Evolutionary conservation across 1,140 invertebrate species (phyloP).

Genomic region (Rhopalosiphum padi): DNA sequence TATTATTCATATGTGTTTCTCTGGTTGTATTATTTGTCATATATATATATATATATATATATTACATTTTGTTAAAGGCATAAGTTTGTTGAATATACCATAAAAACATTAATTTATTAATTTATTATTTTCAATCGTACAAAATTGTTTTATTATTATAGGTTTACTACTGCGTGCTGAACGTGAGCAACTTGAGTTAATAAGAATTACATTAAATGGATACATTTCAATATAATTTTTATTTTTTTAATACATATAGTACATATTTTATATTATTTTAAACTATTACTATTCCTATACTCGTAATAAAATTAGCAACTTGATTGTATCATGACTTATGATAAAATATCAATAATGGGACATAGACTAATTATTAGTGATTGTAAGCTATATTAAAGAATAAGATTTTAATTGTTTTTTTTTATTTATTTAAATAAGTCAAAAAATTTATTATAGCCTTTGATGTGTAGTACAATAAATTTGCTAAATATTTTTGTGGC

Average conservation of each 20-base stretch:
- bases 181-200: background rate
- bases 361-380: background rate
- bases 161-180: background rate
- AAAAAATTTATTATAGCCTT: background rate
- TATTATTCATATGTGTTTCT: too few relatives aligned
- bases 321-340: too few relatives aligned
- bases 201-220: background rate
- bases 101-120: too few relatives aligned
- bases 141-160: background rate
- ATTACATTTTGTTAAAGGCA: too few relatives aligned
- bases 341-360: background rate
- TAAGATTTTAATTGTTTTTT: background rate
- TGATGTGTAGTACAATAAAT: background rate
- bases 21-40: too few relatives aligned
- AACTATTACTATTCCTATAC: background rate
- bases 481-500: background rate
- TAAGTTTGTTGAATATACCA: too few relatives aligned
- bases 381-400: background rate
- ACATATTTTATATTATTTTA: background rate
- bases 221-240: too few relatives aligned
- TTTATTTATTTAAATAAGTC: too few relatives aligned
- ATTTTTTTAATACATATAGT: too few relatives aligned
- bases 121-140: background rate
- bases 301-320: background rate
- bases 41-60: too few relatives aligned